Percentiles rank a stretch among this genome's conserved stretches.
These are phyloP conservation scores for Noctilio leporinus DNA, from an alignment of 2,113 vertebrate genomes.

Conservation along the genomic window DNA sequence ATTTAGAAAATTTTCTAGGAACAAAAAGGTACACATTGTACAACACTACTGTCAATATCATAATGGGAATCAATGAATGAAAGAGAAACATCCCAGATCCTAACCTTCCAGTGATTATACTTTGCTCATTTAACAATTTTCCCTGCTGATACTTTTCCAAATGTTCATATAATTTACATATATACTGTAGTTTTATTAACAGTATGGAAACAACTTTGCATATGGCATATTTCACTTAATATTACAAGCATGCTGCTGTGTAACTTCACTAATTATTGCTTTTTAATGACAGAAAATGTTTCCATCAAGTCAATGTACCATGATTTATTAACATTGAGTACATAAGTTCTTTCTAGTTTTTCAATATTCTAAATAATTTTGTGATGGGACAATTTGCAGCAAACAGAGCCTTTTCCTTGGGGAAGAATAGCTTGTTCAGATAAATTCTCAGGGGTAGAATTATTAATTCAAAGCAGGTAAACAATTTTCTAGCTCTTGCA, in stretches of 20 bases:
- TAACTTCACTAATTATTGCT: not conserved
- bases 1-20: not conserved
- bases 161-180: not conserved
- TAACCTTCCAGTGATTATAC: not conserved
- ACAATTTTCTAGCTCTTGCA: constrained; percentile 13
- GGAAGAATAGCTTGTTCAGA: not conserved
- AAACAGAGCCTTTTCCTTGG: not conserved
- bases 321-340: not conserved
- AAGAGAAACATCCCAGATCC: not conserved
- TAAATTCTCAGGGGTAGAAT: not conserved
- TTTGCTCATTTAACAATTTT: not conserved
- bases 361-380: not conserved
- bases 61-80: not conserved
- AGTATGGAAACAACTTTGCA: not conserved
- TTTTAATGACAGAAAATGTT: not conserved
- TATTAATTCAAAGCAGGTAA: not conserved
- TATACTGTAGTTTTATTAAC: not conserved
- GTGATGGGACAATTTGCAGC: not conserved
- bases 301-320: not conserved
- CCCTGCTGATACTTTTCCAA: not conserved
- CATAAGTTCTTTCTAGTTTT: not conserved
- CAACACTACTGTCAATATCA: not conserved
- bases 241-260: not conserved
- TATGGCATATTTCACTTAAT: not conserved
- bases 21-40: not conserved